Conservation (phyloP, 1,140 invertebrate genomes). For the Drosophila gunungcola region DNA sequence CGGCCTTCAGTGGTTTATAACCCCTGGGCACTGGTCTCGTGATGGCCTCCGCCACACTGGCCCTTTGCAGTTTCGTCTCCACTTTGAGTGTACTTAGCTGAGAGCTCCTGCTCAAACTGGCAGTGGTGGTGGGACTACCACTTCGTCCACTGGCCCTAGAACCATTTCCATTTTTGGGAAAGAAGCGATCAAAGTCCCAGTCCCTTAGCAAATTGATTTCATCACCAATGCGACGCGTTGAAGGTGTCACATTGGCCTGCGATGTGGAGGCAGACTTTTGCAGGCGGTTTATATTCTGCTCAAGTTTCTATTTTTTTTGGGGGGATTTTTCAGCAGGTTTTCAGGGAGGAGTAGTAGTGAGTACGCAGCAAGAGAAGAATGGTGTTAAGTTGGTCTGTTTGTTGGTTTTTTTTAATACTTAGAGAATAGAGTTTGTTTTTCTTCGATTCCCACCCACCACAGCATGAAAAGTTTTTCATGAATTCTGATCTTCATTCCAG, state of each 20-base stretch:
- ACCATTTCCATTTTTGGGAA: conserved; percentile 86
- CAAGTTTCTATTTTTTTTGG: conserved; percentile 75
- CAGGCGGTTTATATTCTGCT: conserved; percentile 78
- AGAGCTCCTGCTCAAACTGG: conserved; percentile 71
- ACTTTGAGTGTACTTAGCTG: conserved; percentile 76
- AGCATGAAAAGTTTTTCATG: conserved; percentile 80
- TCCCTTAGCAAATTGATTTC: conserved; percentile 88
- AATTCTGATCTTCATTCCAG: conserved; percentile 70
- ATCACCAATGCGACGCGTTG: conserved; percentile 26
- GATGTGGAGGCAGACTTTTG: conserved; percentile 84
- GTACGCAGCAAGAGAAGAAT: conserved; percentile 79
- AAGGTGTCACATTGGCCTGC: conserved; percentile 55
- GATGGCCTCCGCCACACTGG: conserved; percentile 74
- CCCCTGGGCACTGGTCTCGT: conserved; percentile 71
- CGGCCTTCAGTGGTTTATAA: conserved; percentile 73
- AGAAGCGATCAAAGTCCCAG: conserved; percentile 93
- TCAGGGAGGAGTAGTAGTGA: conserved; percentile 51
- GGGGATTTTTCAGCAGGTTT: conserved; percentile 20
- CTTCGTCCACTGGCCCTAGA: conserved; percentile 23
- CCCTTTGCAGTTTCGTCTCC: conserved; percentile 72
- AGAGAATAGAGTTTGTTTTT: conserved; percentile 8
- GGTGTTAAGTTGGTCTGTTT: conserved; percentile 47
- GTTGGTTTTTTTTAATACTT: conserved; percentile 37
- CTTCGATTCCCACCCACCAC: conserved; percentile 34
- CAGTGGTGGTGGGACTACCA: conserved; percentile 51